phyloP scores from a whole-genome alignment of 2,888 invertebrate genomes.

The Plagiodera versicolora region DNA sequence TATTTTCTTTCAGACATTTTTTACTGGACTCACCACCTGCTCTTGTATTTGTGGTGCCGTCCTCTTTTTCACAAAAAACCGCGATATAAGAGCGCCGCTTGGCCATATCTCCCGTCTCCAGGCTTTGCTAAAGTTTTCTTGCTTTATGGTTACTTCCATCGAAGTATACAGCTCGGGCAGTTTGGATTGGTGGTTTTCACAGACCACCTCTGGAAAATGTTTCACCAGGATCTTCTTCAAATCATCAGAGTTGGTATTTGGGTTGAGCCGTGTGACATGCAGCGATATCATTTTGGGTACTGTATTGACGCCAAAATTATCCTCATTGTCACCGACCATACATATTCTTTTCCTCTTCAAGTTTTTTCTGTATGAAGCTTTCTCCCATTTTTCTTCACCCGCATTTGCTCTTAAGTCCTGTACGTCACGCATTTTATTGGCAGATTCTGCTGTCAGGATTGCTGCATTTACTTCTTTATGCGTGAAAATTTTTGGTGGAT shows the following conservation, averaged over 20 bases:
- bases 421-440: background rate
- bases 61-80: no score
- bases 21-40: background rate
- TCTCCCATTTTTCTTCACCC: slow-evolving; percentile 6
- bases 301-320: background rate
- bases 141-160: slow-evolving; percentile 1
- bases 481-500: background rate
- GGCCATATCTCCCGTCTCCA: background rate
- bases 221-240: no score
- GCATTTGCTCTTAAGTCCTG: background rate
- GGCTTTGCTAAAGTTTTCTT: background rate
- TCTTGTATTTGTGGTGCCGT: background rate
- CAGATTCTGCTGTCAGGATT: background rate
- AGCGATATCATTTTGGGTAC: background rate
- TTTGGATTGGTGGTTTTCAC: background rate
- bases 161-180: slow-evolving; percentile 1
- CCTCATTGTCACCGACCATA: background rate
- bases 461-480: background rate
- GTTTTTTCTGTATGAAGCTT: slow-evolving; percentile 1
- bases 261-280: background rate
- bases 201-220: no score
- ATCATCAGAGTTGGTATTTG: no score
- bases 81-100: background rate
- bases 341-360: background rate
- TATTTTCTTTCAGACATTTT: no score